Evolutionary conservation across 2,888 invertebrate genomes (phyloP).

Genomic region (Coleophora flavipennella): DNA sequence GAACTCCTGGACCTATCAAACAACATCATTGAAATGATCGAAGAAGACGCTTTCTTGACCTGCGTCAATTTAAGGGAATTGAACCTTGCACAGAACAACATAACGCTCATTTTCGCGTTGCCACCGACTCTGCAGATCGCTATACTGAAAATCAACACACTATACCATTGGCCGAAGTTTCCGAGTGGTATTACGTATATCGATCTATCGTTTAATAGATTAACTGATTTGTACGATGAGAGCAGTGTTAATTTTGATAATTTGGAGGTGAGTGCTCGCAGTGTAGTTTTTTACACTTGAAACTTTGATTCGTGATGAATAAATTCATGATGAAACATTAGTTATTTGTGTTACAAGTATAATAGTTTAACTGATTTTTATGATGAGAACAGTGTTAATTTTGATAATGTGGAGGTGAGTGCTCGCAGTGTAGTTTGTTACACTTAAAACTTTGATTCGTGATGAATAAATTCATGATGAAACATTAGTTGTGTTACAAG

Average conservation of each 20-base stretch:
- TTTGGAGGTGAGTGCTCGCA: constrained; percentile 46
- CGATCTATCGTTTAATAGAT: constrained; percentile 55
- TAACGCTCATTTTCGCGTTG: constrained; percentile 52
- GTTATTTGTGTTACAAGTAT: constrained; percentile 56
- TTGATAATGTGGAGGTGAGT: no score
- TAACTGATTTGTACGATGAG: constrained; percentile 50
- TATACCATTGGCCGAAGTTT: constrained; percentile 59
- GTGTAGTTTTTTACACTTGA: no score
- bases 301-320: no score
- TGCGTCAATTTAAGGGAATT: constrained; percentile 51
- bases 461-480: no score
- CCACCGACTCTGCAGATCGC: constrained; percentile 51
- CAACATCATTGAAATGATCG: constrained; percentile 58
- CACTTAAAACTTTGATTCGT: no score
- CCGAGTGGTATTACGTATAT: constrained; percentile 53
- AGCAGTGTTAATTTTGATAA: constrained; percentile 37
- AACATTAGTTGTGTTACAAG: no score
- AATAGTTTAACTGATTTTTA: constrained; percentile 50
- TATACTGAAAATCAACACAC: constrained; percentile 49
- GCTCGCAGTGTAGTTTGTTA: no score
- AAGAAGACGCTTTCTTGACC: constrained; percentile 46
- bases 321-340: constrained; percentile 54
- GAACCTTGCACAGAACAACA: constrained; percentile 61
- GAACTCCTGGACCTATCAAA: constrained; percentile 59
- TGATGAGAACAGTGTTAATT: no score